Percentiles rank a stretch among this genome's conserved stretches.
Conservation (phyloP, 2,797 vertebrate species). For the Manis javanica region DNA sequence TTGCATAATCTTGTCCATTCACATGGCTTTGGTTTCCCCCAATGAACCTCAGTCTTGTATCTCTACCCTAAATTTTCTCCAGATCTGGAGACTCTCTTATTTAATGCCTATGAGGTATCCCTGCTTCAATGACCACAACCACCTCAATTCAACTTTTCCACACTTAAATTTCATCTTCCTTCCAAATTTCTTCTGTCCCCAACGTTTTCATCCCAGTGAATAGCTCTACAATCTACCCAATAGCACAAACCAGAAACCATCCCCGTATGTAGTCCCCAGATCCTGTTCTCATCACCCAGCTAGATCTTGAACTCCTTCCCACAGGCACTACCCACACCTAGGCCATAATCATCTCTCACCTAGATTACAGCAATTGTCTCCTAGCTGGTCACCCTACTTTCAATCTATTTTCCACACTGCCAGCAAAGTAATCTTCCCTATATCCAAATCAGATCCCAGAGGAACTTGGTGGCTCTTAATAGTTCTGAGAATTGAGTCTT, state of each 20-base stretch:
- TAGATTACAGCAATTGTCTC: neutral
- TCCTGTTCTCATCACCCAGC: neutral
- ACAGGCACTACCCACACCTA: conserved; percentile 4
- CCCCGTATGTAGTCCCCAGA: neutral
- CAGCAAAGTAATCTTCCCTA: neutral
- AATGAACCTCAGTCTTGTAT: conserved; percentile 1
- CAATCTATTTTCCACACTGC: conserved; percentile 4
- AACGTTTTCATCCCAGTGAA: neutral
- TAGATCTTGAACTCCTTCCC: neutral
- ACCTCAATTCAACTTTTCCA: conserved; percentile 50
- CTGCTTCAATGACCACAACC: conserved; percentile 10
- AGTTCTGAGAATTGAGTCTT: conserved; percentile 24
- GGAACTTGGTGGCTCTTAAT: neutral
- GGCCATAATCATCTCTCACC: neutral
- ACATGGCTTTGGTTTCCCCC: neutral
- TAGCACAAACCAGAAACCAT: conserved; percentile 19
- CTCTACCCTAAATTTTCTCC: neutral
- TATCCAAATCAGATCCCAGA: neutral
- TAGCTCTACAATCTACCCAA: neutral
- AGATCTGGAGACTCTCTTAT: neutral
- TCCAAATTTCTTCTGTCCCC: neutral
- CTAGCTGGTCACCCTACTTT: neutral
- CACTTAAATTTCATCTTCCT: conserved; percentile 33
- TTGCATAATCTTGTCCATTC: conserved; percentile 8
- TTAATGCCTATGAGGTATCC: neutral